Percentiles rank a stretch among this genome's conserved stretches.
Evolutionary conservation across 2,888 invertebrate genomes (phyloP).

Genomic region (Podotricha telesiphe): DNA sequence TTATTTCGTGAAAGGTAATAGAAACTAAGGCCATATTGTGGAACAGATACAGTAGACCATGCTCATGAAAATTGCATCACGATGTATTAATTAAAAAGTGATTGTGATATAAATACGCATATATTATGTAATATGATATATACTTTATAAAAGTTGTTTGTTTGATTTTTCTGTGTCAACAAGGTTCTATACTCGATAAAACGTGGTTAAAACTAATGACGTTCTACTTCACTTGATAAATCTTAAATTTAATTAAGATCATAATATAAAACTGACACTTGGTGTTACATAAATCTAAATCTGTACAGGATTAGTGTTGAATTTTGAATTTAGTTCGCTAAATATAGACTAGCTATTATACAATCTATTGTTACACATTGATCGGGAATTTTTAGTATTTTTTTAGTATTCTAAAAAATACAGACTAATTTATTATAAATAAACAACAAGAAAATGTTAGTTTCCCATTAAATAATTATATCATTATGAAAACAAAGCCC

Average conservation of each 20-base stretch:
- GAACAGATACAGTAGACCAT: neutral
- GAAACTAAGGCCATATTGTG: neutral
- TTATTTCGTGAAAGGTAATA: neutral
- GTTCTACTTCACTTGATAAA: constrained; percentile 5
- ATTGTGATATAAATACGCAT: neutral
- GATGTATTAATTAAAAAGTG: neutral
- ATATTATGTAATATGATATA: neutral
- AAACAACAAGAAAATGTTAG: too few species aligned
- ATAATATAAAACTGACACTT: neutral
- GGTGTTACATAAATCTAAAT: neutral
- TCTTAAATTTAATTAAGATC: constrained; percentile 10
- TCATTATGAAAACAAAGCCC: too few species aligned
- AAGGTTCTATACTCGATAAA: constrained; percentile 1
- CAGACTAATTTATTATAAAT: too few species aligned
- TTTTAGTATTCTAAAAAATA: too few species aligned
- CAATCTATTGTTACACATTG: too few species aligned
- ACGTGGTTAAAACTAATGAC: constrained; percentile 1
- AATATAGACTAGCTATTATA: too few species aligned
- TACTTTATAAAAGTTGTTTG: neutral
- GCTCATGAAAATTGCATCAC: constrained; percentile 1
- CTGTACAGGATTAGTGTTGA: neutral
- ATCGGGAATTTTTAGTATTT: too few species aligned
- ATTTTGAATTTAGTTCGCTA: neutral
- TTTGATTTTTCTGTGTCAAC: neutral
- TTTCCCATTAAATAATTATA: too few species aligned